Percentiles rank a stretch among this genome's conserved stretches.
Evolutionary conservation across 2,888 invertebrate species (phyloP).

Genomic region (Stenoptilia bipunctidactyla): DNA sequence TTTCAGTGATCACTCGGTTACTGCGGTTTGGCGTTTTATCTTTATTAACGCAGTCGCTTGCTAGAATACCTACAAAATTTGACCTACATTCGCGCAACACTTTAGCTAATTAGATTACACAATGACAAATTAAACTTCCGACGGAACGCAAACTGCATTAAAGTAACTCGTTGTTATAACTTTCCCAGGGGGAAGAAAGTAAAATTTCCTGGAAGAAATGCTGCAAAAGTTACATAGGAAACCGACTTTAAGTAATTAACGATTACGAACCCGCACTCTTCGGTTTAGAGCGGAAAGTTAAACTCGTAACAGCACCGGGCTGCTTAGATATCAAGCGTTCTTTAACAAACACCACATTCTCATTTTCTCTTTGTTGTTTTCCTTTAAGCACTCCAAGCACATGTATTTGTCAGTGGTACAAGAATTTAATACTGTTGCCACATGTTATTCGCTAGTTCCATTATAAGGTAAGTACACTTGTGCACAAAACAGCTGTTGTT

Average conservation of each 20-base stretch:
- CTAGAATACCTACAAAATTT: background rate
- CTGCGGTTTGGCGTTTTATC: slow-evolving; percentile 45
- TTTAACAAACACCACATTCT: background rate
- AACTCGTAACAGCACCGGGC: background rate
- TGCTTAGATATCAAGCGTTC: background rate
- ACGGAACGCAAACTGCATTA: background rate
- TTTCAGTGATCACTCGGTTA: slow-evolving; percentile 48
- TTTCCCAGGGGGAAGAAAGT: background rate
- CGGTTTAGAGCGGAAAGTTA: background rate
- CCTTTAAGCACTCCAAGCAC: background rate
- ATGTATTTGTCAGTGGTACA: slow-evolving; percentile 1
- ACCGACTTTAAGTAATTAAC: background rate
- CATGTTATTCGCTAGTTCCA: slow-evolving; percentile 11
- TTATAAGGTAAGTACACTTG: slow-evolving; percentile 10
- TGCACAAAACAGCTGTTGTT: slow-evolving; percentile 11
- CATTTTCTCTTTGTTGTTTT: background rate
- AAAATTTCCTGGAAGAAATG: background rate
- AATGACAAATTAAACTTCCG: background rate
- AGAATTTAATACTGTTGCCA: slow-evolving; percentile 1
- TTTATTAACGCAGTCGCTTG: background rate
- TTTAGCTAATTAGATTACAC: background rate
- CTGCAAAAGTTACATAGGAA: background rate
- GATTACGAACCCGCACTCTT: background rate
- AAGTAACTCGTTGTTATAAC: background rate
- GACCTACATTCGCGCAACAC: background rate